Evolutionary conservation across 2,797 vertebrate species (phyloP), one percentile per base, ranked within the genome.

Genomic region (Glossophaga mutica): DNA sequence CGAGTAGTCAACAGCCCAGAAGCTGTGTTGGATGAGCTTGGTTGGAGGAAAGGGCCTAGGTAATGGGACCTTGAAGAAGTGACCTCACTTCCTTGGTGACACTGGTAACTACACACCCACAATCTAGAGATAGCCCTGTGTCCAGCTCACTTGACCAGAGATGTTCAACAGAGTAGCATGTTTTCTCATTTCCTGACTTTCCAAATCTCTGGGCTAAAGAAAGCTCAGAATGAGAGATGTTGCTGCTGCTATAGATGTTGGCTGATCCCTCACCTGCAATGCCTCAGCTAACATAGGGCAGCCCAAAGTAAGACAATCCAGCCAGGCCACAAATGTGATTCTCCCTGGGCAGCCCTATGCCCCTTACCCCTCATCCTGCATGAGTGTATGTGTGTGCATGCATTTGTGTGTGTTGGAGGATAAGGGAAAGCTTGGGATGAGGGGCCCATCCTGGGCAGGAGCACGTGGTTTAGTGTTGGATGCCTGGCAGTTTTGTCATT

Each of bases 281-380:
- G 37, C 37, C 68, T 71, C 68, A 39, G 34, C 34, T 57, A 39
- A 57, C 50, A 37, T 4, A 37, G 46, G 73, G 18, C 44, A 50
- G 34, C 14, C n/a, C 50, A 37, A 32, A 42, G 12, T 0, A 19
- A 5, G 52, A 1, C 1, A 2, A 1, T 42, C 9, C 0, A 50
- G 12, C 15, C 14, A 50, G 19, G 39, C 26, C n/a, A 39, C 65
- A 62, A 0, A 32, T 34, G 7, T 42, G 12, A 11, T 22, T 3
- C 16, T 34, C 26, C 37, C 14, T 15, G 26, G 16, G 9, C 2
- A 62, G 52, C 3, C 9, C 3, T 15, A 14, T 2, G 9, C 0
- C 9, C 65, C 22, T 7, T 18, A 4, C 10, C 2, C 14, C 22
- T 34, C 16, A 3, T 32, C 3, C 14, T 39, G 37, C 37, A 71